Percentiles rank a stretch among this genome's conserved stretches.
These are phyloP conservation scores for Digitonthophagus gazella DNA, from an alignment of 2,888 invertebrate genomes.

Conservation along the genomic window DNA sequence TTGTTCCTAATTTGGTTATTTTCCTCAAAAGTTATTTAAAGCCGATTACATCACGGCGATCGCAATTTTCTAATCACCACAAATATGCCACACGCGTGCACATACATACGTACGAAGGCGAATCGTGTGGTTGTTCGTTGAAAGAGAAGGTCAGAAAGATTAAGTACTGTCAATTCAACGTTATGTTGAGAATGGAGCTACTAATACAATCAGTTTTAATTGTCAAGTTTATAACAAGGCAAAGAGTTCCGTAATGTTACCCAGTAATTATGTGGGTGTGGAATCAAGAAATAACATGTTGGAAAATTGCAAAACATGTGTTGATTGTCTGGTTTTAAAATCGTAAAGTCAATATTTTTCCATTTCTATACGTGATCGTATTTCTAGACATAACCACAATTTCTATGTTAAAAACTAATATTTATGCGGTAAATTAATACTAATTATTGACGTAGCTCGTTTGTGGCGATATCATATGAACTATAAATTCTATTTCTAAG, in stretches of 20 bases:
- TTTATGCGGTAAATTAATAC: neutral
- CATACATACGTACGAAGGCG: neutral
- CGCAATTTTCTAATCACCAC: neutral
- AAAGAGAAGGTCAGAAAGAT: conserved; percentile 13
- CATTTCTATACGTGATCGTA: neutral
- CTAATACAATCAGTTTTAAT: neutral
- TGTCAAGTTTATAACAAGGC: too few relatives aligned
- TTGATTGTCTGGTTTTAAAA: too few relatives aligned
- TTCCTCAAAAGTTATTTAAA: neutral
- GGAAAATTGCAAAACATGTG: neutral
- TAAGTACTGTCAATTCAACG: neutral
- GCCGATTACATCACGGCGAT: neutral
- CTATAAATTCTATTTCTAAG: neutral
- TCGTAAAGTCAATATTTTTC: neutral
- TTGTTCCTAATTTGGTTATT: neutral
- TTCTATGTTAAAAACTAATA: neutral
- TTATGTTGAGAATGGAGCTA: neutral
- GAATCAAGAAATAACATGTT: neutral
- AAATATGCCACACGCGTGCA: neutral
- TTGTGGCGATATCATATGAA: neutral
- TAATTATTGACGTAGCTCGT: neutral
- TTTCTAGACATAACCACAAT: neutral
- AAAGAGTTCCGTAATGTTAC: too few relatives aligned
- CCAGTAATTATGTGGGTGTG: neutral
- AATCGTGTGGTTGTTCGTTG: conserved; percentile 10